Base-by-base conservation (phyloP, 37 sponge, comb jelly and placozoan genomes). In the Geodia barretti region DNA sequence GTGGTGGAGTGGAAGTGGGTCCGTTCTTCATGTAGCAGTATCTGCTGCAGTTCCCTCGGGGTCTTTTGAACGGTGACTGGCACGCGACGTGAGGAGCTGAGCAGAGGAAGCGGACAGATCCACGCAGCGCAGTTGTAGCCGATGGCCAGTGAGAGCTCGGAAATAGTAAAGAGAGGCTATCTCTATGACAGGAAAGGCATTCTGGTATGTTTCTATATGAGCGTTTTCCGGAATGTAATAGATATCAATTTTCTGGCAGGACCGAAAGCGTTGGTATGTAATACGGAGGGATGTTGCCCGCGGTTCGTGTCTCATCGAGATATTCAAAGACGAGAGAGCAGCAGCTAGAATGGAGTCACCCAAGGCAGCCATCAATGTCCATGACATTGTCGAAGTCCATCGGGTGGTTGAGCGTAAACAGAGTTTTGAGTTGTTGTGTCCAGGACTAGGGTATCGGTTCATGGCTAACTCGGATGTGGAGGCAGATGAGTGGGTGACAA, bases 371-470 rank as follows among this genome's bases (percentile, higher is more conserved):
- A 88, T 94, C 58, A 83, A 80, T 41, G 70, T 94, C 23, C 73
- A 62, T 30, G 77, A 85, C 21, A 83, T 94, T 41, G 92, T 94
- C 4, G 83, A 80, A 24, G 86, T 87, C 7, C 83, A 82, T 9
- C 60, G 90, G 41, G 74, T 82, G 32, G 33, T 60, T 0, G 93
- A 88, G 4, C 88, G 88, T 74, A 88, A 82, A 39, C 93, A 93
- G 74, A 86, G 58, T 25, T 86, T 93, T 86, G 93, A 93, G 76
- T 58, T 93, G 38, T 83, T 93, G 30, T 93, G 93, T 73, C 93
- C 93, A 1, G 93, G 93, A 28, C 69, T 85, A 14, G 89, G 83
- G 9, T 86, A 93, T 34, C 65, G 86, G 11, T 39, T 93, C 25
- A 86, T 77, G 79, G 89, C 93, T 33, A 82, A 79, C 64, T 93